Evolutionary conservation across 2,888 invertebrate genomes (phyloP).

Genomic region (Phasia obesa): DNA sequence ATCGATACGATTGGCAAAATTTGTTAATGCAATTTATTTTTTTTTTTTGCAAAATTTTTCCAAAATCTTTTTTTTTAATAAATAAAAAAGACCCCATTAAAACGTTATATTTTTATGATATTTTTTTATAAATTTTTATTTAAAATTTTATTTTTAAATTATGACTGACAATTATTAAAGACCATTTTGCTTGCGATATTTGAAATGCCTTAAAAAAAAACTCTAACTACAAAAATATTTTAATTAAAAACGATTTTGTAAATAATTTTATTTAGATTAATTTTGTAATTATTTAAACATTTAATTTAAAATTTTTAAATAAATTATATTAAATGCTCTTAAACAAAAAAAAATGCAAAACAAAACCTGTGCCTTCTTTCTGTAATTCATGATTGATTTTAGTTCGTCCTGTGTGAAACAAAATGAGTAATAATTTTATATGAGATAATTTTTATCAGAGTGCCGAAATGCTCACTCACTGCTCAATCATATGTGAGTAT

Average conservation of each 20-base stretch:
- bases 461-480: no score
- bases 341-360: conserved; percentile 12
- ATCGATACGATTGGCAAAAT: conserved; percentile 44
- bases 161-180: conserved; percentile 64
- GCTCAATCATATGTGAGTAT: no score
- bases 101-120: conserved; percentile 25
- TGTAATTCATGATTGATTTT: no score
- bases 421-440: no score
- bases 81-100: conserved; percentile 33
- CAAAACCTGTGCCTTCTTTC: neutral
- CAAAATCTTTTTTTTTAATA: no score
- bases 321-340: conserved; percentile 60
- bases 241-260: conserved; percentile 48
- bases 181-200: conserved; percentile 45
- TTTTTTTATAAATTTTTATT: neutral
- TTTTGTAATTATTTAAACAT: conserved; percentile 47
- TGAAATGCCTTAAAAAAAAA: conserved; percentile 28
- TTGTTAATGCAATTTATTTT: conserved; percentile 5
- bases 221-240: conserved; percentile 1
- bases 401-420: no score
- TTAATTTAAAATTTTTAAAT: conserved; percentile 52
- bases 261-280: conserved; percentile 58
- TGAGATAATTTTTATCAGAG: no score
- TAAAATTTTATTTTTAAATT: conserved; percentile 22
- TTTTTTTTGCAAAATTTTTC: conserved; percentile 15